Evolutionary conservation across 2,113 vertebrate species (phyloP), one percentile per base, ranked within the genome.

Genomic region (Malurus melanocephalus): DNA sequence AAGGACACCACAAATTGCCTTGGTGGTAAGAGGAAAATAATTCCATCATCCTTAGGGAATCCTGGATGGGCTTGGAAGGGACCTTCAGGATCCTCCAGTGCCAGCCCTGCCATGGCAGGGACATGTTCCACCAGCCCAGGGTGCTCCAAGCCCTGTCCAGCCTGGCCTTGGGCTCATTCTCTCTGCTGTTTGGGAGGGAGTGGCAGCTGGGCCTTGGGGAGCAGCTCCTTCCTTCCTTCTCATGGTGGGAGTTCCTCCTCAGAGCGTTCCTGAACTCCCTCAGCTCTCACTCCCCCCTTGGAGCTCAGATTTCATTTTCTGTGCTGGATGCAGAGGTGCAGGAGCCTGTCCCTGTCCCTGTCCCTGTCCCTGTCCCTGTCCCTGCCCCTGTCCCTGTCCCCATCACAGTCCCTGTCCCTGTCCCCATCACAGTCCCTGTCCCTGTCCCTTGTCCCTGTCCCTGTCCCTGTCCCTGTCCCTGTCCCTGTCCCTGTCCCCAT

Each of bases 61-160:
- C 21, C 16, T 46, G 21, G 46, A 30, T 7, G 66, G 53, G 60
- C n/a, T 17, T 5, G 11, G 52, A 59, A 80, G n/a, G 38, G 52
- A 38, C 46, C 16, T 4, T 3, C 9, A 14, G 8, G 19, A 16
- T 9, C 33, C 26, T 2, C 22, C 22, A 38, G 22, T 28, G 11
- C 18, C 43, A 45, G 1, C 35, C 16, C 13, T n/a, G 16, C 67
- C 53, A 11, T 8, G 53, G 27, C n/a, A 87, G 43, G 30, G 35
- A 28, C 35, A 46, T 3, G 9, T 87, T 2, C 43, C 51, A 20
- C 10, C 2, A 11, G 9, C 32, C 27, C 59, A 51, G 51, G 17
- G 0, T 65, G 35, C 30, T 49, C 49, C 75, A 8, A 28, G 27
- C n/a, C 18, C 17, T 0, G 0, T 53, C 53, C 46, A 59, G 0